These are phyloP conservation scores for Micrastur ruficollis DNA, from an alignment of 2,797 vertebrate species.

Conservation along the genomic window DNA sequence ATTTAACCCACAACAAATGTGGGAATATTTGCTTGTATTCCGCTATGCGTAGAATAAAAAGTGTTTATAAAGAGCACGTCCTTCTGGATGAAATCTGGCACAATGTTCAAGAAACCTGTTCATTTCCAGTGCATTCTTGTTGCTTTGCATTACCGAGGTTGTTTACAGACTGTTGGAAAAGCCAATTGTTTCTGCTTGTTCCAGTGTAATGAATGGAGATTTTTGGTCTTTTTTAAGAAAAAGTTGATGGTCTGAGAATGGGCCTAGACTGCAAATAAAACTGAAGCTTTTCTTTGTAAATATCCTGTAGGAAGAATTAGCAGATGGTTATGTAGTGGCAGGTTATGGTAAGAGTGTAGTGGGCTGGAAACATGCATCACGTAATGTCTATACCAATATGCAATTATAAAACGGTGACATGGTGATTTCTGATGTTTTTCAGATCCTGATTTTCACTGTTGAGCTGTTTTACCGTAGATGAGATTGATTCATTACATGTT, in stretches of 20 bases:
- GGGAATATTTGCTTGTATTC: background rate
- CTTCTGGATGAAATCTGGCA: background rate
- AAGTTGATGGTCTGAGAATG: background rate
- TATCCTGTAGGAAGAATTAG: background rate
- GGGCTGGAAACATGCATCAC: background rate
- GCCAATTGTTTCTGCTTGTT: background rate
- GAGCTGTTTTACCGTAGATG: background rate
- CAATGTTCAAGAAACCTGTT: background rate
- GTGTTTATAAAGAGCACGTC: background rate
- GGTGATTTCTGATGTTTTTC: background rate
- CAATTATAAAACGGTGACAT: background rate
- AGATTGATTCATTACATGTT: background rate
- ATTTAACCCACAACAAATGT: background rate
- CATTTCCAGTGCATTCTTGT: background rate
- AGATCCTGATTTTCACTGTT: background rate
- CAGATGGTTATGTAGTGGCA: background rate
- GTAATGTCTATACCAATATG: background rate
- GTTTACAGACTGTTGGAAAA: background rate
- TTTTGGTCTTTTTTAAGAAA: background rate
- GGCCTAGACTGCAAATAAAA: background rate
- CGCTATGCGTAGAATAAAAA: background rate
- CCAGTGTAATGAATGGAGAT: background rate
- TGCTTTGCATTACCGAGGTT: background rate
- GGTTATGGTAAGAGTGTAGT: background rate
- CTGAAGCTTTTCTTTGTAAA: background rate